Conservation (phyloP, 1,140 invertebrate species). For the Cydia pomonella region DNA sequence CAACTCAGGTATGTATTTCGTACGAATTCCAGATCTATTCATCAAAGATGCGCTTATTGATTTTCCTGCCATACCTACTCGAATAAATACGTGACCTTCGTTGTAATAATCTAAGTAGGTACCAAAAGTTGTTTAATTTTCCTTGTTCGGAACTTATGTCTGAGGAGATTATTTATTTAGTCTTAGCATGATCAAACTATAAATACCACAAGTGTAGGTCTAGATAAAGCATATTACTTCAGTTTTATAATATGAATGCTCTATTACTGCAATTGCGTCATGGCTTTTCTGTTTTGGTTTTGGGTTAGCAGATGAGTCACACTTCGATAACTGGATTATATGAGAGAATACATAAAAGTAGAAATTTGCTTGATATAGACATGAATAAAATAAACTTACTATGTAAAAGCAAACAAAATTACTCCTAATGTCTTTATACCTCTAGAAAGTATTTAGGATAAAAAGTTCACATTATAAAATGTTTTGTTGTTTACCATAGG, state of each 20-base stretch:
- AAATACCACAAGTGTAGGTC: background rate
- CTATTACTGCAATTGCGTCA: slow-evolving; percentile 8
- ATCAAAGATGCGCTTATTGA: slow-evolving; percentile 10
- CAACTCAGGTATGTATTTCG: slow-evolving; percentile 53
- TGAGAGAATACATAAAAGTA: background rate
- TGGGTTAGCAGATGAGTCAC: background rate
- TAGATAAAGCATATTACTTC: background rate
- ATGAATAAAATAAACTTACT: background rate
- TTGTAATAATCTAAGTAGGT: background rate
- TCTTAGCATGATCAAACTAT: background rate
- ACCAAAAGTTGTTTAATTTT: background rate
- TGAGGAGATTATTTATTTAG: background rate
- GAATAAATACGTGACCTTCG: background rate
- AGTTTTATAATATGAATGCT: background rate
- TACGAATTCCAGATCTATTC: slow-evolving; percentile 22
- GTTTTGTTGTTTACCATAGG: too few relatives aligned
- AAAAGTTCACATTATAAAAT: too few relatives aligned
- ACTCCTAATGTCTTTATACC: too few relatives aligned
- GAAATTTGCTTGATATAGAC: background rate
- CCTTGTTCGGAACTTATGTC: background rate
- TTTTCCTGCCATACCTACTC: background rate
- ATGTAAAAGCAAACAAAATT: background rate
- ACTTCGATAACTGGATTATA: background rate
- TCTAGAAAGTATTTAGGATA: too few relatives aligned
- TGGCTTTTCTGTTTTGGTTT: background rate